Evolutionary conservation across 2,797 vertebrate species (phyloP), one percentile per base, ranked within the genome.

Genomic region (Ciconia nigra): DNA sequence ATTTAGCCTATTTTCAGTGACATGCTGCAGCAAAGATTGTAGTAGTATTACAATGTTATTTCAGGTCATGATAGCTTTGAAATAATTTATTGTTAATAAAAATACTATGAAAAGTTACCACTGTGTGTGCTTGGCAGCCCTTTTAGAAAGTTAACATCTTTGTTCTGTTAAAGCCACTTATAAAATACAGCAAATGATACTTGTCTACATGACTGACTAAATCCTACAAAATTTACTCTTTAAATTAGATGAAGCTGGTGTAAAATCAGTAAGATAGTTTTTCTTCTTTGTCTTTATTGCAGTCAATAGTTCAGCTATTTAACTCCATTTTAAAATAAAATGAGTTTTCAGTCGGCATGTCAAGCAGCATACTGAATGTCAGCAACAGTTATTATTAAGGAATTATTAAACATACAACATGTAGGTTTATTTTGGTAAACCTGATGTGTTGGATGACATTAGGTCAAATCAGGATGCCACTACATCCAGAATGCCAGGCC

Each of bases 71-170:
- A 87, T 41, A 51, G 26, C 57, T 93, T 83, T 7, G 10, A 59
- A 96, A 87, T 78, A 6, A 81, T 58, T 96, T 77, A 63, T 35
- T 8, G 5, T 61, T 87, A 80, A 91, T 78, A 80, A 91, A 94
- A 92, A 65, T 57, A 87, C 44, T 39, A 28, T 20, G 78, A 91
- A 66, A 93, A 91, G 49, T 89, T 93, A 69, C 59, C 61, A 67
- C 31, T 87, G 55, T 54, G 20, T 65, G 51, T 80, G 74, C 52
- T 87, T 89, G 83, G 59, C 47, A 92, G 71, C 47, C 13, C 33
- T 78, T 94, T 85, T 54, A 85, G 57, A 77, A 91, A 67, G 74
- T 95, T 87, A 94, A 85, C 28, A 69, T 83, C 70, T 87, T 73
- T 47, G 6, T 89, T 96, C 84, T 89, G 57, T 85, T 87, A 95